Base-by-base conservation (phyloP, 2,113 vertebrate species). In the Osmerus mordax region DNA sequence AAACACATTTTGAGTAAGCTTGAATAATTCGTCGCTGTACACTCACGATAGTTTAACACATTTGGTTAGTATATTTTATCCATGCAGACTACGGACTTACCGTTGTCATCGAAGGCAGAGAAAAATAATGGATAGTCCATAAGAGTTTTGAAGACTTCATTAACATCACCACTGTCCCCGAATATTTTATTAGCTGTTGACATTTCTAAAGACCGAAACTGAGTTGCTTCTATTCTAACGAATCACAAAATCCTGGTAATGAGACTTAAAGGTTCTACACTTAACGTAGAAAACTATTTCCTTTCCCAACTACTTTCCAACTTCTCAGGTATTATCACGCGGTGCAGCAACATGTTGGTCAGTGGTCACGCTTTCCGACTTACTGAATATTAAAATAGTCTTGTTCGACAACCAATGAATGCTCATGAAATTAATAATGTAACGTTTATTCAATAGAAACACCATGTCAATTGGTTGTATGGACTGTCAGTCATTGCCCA, bases 91-190 rank as follows among this genome's bases (percentile, higher is more conserved):
- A 7, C 5, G 41, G 41, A 47, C 82, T 90, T 80, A 91, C 90
- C 90, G 0, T 14, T 70, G 64, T 93, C 94, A 86, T 89, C 86
- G 74, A 92, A 86, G 77, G 81, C 89, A 41, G 87, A 90, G 87
- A 93, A 92, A 73, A 90, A 88, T 59, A 93, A 88, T 23, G 94
- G 92, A 64, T 93, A 94, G 47, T 96, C 95, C 78, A 94, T 88
- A 72, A 97, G 82, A 1, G 94, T 92, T 86, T 91, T 96, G 74
- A 97, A 90, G 72, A 96, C 90, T 82, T 96, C 95, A 0, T 94
- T 93, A 69, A 95, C 92, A 76, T 97, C 94, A 90, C 88, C 91
- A 67, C 88, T 68, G 0, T 92, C 88, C 54, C 72, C 87, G 6
- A 73, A 67, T 3, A 69, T 32, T 0, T 86, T 73, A 19, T 76